Conservation (phyloP, 2,113 vertebrate species). For the Podilymbus podiceps region DNA sequence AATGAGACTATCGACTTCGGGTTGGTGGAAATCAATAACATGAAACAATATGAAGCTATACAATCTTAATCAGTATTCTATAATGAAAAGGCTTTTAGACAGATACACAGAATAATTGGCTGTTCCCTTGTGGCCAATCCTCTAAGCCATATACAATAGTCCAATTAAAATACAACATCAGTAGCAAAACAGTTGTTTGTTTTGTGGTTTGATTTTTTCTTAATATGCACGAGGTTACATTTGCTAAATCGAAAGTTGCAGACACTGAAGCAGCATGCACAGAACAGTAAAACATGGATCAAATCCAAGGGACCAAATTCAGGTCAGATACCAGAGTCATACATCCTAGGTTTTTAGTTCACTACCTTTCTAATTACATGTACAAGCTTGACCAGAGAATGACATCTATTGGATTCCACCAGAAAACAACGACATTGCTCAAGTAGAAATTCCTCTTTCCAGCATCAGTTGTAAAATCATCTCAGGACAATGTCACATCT, state of each 20-base stretch:
- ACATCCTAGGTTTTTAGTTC: neutral
- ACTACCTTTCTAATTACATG: neutral
- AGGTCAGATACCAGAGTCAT: neutral
- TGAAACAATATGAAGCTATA: slow-evolving; percentile 65
- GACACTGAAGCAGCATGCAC: neutral
- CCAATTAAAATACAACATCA: slow-evolving; percentile 72
- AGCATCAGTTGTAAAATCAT: neutral
- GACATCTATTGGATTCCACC: neutral
- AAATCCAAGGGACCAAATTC: neutral
- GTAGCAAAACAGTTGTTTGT: slow-evolving; percentile 61
- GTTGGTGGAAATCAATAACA: slow-evolving; percentile 72
- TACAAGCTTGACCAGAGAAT: neutral
- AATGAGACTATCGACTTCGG: slow-evolving; percentile 66
- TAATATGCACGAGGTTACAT: slow-evolving; percentile 29
- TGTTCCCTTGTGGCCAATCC: slow-evolving; percentile 66
- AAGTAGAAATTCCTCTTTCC: neutral
- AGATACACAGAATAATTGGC: slow-evolving; percentile 71
- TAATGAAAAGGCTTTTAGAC: slow-evolving; percentile 57
- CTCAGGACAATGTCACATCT: neutral
- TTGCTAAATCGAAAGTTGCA: slow-evolving; percentile 66
- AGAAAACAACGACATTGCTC: neutral
- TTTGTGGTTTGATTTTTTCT: neutral
- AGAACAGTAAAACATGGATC: slow-evolving; percentile 28
- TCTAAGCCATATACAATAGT: slow-evolving; percentile 48
- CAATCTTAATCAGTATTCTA: slow-evolving; percentile 66